Base-by-base conservation (phyloP, 2,797 vertebrate species). In the Aplochiton taeniatus region DNA sequence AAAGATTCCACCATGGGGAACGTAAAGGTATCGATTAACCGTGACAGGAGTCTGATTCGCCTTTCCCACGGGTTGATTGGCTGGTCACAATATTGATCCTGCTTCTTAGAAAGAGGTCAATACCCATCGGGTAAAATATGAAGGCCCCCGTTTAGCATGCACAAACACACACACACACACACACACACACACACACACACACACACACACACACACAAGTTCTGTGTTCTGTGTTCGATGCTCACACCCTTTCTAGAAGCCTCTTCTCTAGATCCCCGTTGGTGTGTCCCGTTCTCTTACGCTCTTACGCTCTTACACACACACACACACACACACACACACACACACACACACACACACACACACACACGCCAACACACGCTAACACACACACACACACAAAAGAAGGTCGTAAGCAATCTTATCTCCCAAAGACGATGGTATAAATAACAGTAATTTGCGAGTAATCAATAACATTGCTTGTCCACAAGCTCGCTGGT, bases 371-470 rank as follows among this genome's bases (percentile, higher is more conserved):
- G 4, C 20, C 41, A 19, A 31, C 54, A 42, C 54, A 52, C 50
- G 18, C 50, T 16, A 17, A 61, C 16, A 43, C n/a, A 58, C 58
- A 58, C 48, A 57, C 50, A 63, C 43, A 57, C 59, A 51, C 52
- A 55, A 4, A 58, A 2, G 8, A 53, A 5, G 10, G 11, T 10
- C 9, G 0, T 46, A 18, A 43, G 3, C 13, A 57, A 77, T 73
- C 61, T 8, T 65, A 45, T 58, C 48, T 6, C 51, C 66, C 49
- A 16, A 66, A 77, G 63, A 82, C 74, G 64, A 77, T 44, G 56
- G 68, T 72, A 78, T 82, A 81, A 72, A 85, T 81, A 73, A 74
- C 67, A 77, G 44, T 80, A 64, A 79, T 51, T 73, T 69, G 63
- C 58, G 31, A 68, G 51, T 73, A 73, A 84, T 60, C 71, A 55